A percentile compares a stretch with the other conserved stretches of the same genome.
phyloP scores from a whole-genome alignment of 1,140 invertebrate species.

The Heliothis virescens region DNA sequence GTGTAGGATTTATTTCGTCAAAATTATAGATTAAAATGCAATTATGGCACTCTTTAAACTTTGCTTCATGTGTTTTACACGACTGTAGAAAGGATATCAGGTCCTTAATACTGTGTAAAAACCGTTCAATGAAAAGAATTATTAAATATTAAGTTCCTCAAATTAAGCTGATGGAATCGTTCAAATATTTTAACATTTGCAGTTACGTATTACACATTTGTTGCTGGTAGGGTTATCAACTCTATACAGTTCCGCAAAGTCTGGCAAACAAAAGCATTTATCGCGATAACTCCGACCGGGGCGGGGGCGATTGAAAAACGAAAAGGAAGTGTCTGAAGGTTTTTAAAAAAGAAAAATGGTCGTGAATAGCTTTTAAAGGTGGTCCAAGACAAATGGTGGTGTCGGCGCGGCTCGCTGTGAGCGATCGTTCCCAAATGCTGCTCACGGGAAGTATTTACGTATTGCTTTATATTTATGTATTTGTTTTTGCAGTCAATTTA shows the following conservation, averaged over 20 bases:
- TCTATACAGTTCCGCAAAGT: constrained; percentile 52
- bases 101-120: too few relatives aligned
- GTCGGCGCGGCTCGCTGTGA: constrained; percentile 60
- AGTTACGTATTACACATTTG: too few relatives aligned
- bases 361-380: constrained; percentile 82
- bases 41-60: neutral
- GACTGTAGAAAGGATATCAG: too few relatives aligned
- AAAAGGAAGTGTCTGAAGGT: constrained; percentile 83
- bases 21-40: neutral
- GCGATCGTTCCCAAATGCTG: constrained; percentile 43
- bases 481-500: constrained; percentile 11
- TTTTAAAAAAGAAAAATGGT: constrained; percentile 85
- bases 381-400: constrained; percentile 76
- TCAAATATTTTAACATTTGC: too few relatives aligned
- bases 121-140: too few relatives aligned
- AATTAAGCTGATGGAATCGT: too few relatives aligned
- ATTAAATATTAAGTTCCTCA: too few relatives aligned
- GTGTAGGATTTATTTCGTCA: too few relatives aligned
- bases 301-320: constrained; percentile 82
- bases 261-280: constrained; percentile 76
- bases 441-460: constrained; percentile 19
- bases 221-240: constrained; percentile 45
- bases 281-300: constrained; percentile 72
- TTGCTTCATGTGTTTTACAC: too few relatives aligned
- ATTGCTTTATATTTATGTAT: constrained; percentile 12